phyloP scores from a whole-genome alignment of 2,888 invertebrate genomes.

The Odontomyia ornata region DNA sequence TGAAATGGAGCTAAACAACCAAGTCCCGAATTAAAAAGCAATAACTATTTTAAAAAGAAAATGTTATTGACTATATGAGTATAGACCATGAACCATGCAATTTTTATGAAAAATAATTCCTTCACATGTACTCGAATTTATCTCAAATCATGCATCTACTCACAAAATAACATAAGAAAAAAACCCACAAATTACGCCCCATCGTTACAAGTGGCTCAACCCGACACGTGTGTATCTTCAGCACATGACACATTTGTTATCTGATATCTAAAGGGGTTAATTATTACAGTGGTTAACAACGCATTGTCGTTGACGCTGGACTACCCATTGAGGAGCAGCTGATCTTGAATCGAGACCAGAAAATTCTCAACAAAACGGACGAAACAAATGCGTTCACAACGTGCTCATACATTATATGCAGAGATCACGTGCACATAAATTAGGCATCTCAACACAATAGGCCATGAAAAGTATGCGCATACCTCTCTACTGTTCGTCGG shows the following conservation, averaged over 20 bases:
- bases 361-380: not conserved
- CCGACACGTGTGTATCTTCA: not conserved
- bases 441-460: conserved; percentile 5
- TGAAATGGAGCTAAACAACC: too few species aligned
- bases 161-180: too few species aligned
- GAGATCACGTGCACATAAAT: conserved; percentile 40
- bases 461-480: not conserved
- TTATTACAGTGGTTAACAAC: conserved; percentile 26
- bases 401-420: conserved; percentile 14
- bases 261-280: conserved; percentile 39
- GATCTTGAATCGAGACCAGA: not conserved
- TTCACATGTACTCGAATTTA: too few species aligned
- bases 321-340: not conserved
- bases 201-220: conserved; percentile 10
- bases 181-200: not conserved
- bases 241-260: not conserved
- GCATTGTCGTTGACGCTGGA: conserved; percentile 33
- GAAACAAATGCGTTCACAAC: not conserved
- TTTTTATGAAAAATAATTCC: too few species aligned
- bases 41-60: too few species aligned
- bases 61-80: too few species aligned
- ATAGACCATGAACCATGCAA: too few species aligned
- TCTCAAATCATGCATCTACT: too few species aligned
- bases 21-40: too few species aligned
- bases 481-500: not conserved